Conservation (phyloP, 2,113 vertebrate genomes). For the Chaetorhynchus papuensis region DNA sequence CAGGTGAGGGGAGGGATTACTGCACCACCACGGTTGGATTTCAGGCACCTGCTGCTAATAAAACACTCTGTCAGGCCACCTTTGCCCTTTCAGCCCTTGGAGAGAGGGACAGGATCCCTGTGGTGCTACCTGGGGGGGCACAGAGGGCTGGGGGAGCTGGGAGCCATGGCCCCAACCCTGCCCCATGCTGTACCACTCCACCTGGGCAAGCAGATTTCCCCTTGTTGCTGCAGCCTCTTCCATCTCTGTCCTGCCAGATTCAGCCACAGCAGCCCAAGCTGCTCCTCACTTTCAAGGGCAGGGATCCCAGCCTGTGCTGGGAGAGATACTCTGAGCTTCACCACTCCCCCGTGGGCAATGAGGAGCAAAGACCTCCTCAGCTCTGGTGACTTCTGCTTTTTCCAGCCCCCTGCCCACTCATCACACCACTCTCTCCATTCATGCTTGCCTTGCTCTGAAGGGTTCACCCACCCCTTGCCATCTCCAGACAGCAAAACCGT, state of each 20-base stretch:
- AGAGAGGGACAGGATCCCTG: background rate
- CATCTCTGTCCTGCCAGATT: background rate
- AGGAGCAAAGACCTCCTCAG: background rate
- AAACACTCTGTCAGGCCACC: slow-evolving; percentile 71
- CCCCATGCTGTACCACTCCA: background rate
- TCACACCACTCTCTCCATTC: background rate
- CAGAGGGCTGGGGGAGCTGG: background rate
- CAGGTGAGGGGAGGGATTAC: slow-evolving; percentile 66
- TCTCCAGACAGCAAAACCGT: background rate
- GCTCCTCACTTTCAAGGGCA: background rate
- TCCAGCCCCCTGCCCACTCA: background rate
- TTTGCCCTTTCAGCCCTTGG: background rate
- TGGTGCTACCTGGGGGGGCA: background rate
- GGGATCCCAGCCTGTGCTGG: background rate
- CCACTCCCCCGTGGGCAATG: background rate
- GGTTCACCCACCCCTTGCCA: background rate
- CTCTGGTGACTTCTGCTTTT: background rate
- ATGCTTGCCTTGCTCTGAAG: background rate
- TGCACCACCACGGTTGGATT: slow-evolving; percentile 29
- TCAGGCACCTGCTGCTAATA: slow-evolving; percentile 75
- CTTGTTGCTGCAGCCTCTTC: background rate
- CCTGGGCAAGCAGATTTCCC: background rate
- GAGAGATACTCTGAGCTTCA: rapidly evolving
- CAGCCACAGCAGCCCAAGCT: rapidly evolving
- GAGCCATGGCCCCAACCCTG: rapidly evolving